phyloP scores from a whole-genome alignment of 2,888 invertebrate species.

The Erebia aethiops region DNA sequence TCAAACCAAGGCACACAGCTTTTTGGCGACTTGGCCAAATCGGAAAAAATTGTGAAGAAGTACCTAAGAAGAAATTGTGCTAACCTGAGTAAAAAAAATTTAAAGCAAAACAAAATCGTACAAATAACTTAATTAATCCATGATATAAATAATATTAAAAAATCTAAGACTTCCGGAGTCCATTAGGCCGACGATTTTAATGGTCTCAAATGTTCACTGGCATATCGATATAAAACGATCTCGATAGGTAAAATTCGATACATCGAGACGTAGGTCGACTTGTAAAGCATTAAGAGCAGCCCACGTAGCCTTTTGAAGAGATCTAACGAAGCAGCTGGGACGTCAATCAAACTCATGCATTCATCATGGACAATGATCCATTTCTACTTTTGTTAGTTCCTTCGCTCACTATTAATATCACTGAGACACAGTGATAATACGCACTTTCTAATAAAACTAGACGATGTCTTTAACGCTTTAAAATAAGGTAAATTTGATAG shows the following conservation, averaged over 20 bases:
- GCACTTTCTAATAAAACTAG: too few species aligned
- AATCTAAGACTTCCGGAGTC: slow-evolving; percentile 1
- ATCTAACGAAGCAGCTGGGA: slow-evolving; percentile 63
- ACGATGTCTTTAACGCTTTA: too few species aligned
- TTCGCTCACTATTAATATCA: slow-evolving; percentile 5
- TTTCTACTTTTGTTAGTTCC: slow-evolving; percentile 26
- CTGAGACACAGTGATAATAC: not conserved
- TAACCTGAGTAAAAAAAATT: too few species aligned
- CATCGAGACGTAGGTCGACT: slow-evolving; percentile 20
- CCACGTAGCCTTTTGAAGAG: slow-evolving; percentile 60
- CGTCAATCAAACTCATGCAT: slow-evolving; percentile 63
- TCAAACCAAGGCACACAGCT: too few species aligned
- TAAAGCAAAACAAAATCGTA: not conserved
- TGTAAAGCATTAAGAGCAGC: slow-evolving; percentile 45
- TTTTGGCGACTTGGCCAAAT: too few species aligned
- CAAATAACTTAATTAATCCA: not conserved
- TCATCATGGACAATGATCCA: slow-evolving; percentile 53
- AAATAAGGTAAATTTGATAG: too few species aligned
- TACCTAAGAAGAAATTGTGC: too few species aligned
- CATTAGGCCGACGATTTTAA: slow-evolving; percentile 17
- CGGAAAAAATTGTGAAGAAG: too few species aligned
- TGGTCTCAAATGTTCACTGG: slow-evolving; percentile 15
- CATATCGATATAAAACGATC: slow-evolving; percentile 17
- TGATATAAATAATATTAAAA: slow-evolving; percentile 2
- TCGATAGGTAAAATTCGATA: slow-evolving; percentile 16